Evolutionary conservation across 35 echinoderm and acorn worm genomes (phyloP), one percentile per base, ranked within the genome.

Genomic region (Patiria miniata): DNA sequence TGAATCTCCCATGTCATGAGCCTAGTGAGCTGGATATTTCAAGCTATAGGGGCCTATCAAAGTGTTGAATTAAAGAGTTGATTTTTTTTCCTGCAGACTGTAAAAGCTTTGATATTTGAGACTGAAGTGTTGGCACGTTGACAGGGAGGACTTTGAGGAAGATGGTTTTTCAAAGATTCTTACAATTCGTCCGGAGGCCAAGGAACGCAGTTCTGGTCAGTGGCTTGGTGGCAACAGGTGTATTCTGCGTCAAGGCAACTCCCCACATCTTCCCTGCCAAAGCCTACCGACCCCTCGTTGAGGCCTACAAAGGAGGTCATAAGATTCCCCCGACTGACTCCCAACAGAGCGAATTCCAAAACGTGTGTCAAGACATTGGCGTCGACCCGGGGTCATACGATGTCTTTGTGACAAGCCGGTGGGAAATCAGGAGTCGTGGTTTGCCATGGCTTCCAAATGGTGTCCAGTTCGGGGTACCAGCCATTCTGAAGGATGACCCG

Each of bases 381-480:
- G 39, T 97, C 19, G 65, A 93, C 16, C 22, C 91, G 8, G 44
- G 87, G 0, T 37, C 47, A 6, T 97, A 91, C 39, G 28, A 80
- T 19, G 22, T 52, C 17, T 97, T 91, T 78, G 55, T 91, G 16
- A 93, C 87, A 16, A 91, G 85, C 57, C 58, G 85, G 19, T 88
- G 84, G 83, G 84, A 91, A 8, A 86, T 92, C 17, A 78, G 83
- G 69, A 78, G 83, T 36, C 76, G 37, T 29, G 96, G 96, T 4
- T 78, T 88, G 51, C 79, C 89, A 44, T 95, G 86, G 85, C 80
- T 99, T 17, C 93, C 93, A 47, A 85, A 81, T 79, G 96, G 96
- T 68, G 93, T 91, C 79, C 89, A 89, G 19, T 91, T 92, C 80
- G 96, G 89, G 7, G 81, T 99, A 65, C 96, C 96, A 40, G 69